Base-by-base conservation (phyloP, 1,140 invertebrate species). In the Drosophila persimilis region DNA sequence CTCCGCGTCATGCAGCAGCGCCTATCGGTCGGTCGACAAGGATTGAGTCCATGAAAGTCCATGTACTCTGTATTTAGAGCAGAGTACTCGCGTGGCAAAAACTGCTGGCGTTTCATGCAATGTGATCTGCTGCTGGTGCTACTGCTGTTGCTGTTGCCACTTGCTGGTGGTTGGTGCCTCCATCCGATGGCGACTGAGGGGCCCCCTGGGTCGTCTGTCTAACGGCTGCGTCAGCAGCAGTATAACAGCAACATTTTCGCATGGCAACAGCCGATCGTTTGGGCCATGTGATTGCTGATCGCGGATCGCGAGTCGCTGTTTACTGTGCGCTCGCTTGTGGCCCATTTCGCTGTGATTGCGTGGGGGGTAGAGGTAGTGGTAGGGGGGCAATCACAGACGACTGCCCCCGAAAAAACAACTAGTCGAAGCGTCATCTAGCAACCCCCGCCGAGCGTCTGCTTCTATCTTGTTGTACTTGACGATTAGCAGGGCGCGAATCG, bases 201-300 rank as follows among this genome's bases (percentile, higher is more conserved):
- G 47, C 39, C 9, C 29, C 43, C 50, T 58, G 55, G 69, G n/a
- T 39, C 47, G 47, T 39, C 54, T 43, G 56, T 76, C 50, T 58
- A 59, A 39, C 55, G 57, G 62, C 74, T 56, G 59, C 73, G 72
- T 84, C 73, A 85, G 80, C 24, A 26, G 24, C 24, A 26, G 5
- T 2, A 26, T 6, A 26, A 26, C 24, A 26, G 24, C 81, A 57
- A 53, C 22, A 65, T 63, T 69, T 85, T 80, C 53, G 80, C 80
- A 45, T 84, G 51, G 80, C 80, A 85, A 84, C 80, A 48, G 26
- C 35, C 39, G 70, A 57, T 61, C 47, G 57, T 76, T 60, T 74
- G 59, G 77, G 63, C 71, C 77, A 77, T 85, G 80, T 64, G 57
- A 31, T 71, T 60, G 60, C 48, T 45, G 61, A 58, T 52, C 48